A percentile compares a stretch with the other conserved stretches of the same genome.
These are phyloP conservation scores for Agriotes lineatus DNA, from an alignment of 2,888 invertebrate genomes.

Conservation along the genomic window DNA sequence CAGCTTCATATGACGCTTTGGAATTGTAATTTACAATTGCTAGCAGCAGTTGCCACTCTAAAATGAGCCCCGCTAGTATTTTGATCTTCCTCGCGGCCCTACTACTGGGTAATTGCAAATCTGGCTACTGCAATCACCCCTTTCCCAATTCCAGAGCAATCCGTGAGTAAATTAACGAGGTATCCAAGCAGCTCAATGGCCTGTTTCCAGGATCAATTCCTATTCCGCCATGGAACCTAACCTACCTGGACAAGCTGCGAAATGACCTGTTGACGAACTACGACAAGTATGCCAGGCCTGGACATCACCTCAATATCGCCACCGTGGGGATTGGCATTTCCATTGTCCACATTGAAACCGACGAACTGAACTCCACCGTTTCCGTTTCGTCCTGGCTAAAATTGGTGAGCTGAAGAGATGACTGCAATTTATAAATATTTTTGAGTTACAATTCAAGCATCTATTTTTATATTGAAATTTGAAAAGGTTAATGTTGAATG, in stretches of 20 bases:
- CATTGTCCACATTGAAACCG: conserved; percentile 75
- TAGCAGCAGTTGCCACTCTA: too few relatives aligned
- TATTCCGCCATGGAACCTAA: conserved; percentile 69
- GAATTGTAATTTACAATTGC: too few relatives aligned
- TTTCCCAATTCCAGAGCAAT: too few relatives aligned
- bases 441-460: too few relatives aligned
- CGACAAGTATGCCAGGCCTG: conserved; percentile 70
- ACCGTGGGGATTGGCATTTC: conserved; percentile 70
- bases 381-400: conserved; percentile 72
- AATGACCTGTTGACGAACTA: conserved; percentile 71
- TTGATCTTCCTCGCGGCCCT: too few relatives aligned
- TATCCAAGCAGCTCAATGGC: too few relatives aligned
- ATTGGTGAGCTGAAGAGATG: conserved; percentile 69
- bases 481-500: too few relatives aligned
- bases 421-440: background rate
- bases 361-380: conserved; percentile 74
- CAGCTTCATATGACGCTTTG: too few relatives aligned
- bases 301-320: conserved; percentile 68
- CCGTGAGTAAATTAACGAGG: background rate
- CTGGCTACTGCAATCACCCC: too few relatives aligned
- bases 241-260: conserved; percentile 69
- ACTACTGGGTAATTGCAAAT: too few relatives aligned
- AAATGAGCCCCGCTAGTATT: too few relatives aligned
- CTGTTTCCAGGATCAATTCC: conserved; percentile 55
- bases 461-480: too few relatives aligned